These are phyloP conservation scores for Abrostola triplasia DNA, from an alignment of 2,888 invertebrate species.

Conservation along the genomic window DNA sequence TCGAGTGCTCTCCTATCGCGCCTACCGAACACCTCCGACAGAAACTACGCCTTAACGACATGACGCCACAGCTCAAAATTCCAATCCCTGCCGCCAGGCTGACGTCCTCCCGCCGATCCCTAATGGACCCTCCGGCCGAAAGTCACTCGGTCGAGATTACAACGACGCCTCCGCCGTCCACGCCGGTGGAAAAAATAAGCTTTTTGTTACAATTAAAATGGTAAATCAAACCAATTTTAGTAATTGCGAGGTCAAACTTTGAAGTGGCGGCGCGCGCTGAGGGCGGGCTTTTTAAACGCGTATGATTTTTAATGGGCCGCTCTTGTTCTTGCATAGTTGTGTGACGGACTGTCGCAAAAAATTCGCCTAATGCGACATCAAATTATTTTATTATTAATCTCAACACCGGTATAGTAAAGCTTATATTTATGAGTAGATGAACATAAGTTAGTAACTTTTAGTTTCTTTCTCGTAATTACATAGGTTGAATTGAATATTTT, in stretches of 20 bases:
- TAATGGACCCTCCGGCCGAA: conserved; percentile 84
- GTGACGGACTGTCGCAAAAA: conserved; percentile 46
- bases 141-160: conserved; percentile 87
- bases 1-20: conserved; percentile 88
- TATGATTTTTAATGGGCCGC: conserved; percentile 77
- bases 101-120: conserved; percentile 75
- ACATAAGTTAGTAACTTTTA: conserved; percentile 13
- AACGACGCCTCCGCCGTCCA: conserved; percentile 75
- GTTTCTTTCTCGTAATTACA: conserved; percentile 16
- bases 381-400: conserved; percentile 62
- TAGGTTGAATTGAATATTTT: conserved; percentile 7
- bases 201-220: conserved; percentile 89
- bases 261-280: conserved; percentile 77
- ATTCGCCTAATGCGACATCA: conserved; percentile 39
- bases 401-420: conserved; percentile 30
- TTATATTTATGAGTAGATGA: background rate
- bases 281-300: conserved; percentile 75
- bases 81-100: conserved; percentile 66
- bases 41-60: conserved; percentile 86
- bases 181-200: conserved; percentile 84
- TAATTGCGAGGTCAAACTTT: conserved; percentile 88
- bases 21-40: conserved; percentile 86
- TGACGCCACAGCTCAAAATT: conserved; percentile 85
- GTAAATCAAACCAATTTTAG: conserved; percentile 89
- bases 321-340: conserved; percentile 60